Conservation (phyloP, 2,113 vertebrate species). For the Rhinichthys klamathensis region DNA sequence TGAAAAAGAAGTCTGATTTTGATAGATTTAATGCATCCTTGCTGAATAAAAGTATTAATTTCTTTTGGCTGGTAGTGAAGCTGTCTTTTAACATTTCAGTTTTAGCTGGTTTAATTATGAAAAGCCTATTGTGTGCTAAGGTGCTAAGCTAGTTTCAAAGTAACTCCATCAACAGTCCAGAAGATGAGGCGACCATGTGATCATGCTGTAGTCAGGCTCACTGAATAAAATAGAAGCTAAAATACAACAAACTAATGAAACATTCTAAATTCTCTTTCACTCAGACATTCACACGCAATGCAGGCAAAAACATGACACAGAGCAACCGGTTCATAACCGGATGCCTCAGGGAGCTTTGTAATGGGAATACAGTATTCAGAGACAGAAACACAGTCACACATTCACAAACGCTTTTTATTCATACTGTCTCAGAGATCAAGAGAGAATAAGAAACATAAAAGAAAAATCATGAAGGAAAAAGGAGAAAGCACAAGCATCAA, state of each 20-base stretch:
- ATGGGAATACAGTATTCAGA: constrained; percentile 30
- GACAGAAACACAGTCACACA: constrained; percentile 10
- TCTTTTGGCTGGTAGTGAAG: too few species aligned
- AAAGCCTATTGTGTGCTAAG: not conserved
- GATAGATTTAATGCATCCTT: not conserved
- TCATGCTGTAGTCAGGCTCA: not conserved
- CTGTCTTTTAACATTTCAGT: too few species aligned
- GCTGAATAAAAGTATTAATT: too few species aligned
- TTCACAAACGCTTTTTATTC: not conserved
- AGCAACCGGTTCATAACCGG: not conserved
- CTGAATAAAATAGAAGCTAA: not conserved
- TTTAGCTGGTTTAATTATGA: not conserved
- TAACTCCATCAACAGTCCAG: not conserved
- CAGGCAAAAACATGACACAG: not conserved
- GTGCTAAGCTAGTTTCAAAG: not conserved
- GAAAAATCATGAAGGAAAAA: not conserved
- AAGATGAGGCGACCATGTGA: not conserved
- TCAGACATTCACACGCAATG: not conserved
- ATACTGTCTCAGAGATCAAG: constrained; percentile 53
- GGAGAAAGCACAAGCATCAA: not conserved
- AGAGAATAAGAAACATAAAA: constrained; percentile 24
- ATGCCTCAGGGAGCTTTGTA: constrained; percentile 25
- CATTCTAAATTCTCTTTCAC: not conserved
- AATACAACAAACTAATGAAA: not conserved
- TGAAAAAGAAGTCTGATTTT: not conserved